Base-by-base conservation (phyloP, 2,888 invertebrate species). In the Cataglyphis altisquamis region DNA sequence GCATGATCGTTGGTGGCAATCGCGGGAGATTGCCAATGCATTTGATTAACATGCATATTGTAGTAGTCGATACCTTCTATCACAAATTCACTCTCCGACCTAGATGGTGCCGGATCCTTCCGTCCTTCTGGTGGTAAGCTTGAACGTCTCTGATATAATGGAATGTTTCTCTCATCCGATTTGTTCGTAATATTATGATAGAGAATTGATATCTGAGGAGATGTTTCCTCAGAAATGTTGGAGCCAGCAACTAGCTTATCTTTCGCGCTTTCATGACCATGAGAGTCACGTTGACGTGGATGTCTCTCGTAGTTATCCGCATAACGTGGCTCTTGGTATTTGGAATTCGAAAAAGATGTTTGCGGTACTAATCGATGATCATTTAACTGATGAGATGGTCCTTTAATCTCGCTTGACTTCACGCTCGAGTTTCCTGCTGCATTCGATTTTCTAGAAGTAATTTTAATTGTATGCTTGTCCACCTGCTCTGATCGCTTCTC, bases 241-340 rank as follows among this genome's bases (percentile, higher is more conserved):
- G 74, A 72, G 29, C 10, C 15, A 9, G 15, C 21, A 64, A 15
- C 10, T 10, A 5, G 3, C n/a, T 66, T 89, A 15, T 89, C 89
- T 32, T 83, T 85, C 10, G 45, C n/a, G 21, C 39, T 83, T 9
- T 89, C 84, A 6, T 82, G 60, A 3, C 29, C 18, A 3, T 87
- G 39, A 57, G 55, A 62, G 12, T 87, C 90, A 6, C 82, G 82
- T 4, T 85, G 86, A 0, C 93, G 91, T 3, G 92, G 91, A 85
- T 92, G 91, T 21, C 93, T 88, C 60, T 94, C 94, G n/a, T 93
- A 93, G 75, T 93, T 94, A 60, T 94, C 92, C 0, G 93, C 89
- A 48, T 92, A 93, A 21, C 93, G 90, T 4, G 90, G 91, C 29
- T 93, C 92, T 0, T 62, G 12, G 5, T 39, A 32, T 12, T 88